Percentiles rank a stretch among this genome's conserved stretches.
Conservation (phyloP, 2,797 vertebrate species). For the Caiman crocodilus region DNA sequence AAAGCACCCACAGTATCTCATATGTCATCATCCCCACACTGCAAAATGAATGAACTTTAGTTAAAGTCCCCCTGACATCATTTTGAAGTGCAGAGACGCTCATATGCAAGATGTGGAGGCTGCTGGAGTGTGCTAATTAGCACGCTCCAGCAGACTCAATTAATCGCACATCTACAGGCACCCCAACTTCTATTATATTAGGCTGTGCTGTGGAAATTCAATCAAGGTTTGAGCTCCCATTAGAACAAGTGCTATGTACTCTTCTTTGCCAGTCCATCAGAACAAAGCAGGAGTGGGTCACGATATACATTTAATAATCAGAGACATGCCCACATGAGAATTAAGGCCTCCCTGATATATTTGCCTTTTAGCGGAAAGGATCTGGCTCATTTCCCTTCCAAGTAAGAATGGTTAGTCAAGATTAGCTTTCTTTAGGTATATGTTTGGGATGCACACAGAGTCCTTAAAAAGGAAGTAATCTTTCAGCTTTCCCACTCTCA, state of each 20-base stretch:
- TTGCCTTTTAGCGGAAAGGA: neutral
- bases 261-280: rapidly evolving
- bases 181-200: neutral
- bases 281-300: neutral
- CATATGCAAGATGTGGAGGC: too few relatives aligned
- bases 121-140: too few relatives aligned
- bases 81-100: too few relatives aligned
- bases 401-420: neutral
- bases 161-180: too few relatives aligned
- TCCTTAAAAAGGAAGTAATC: neutral
- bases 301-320: rapidly evolving
- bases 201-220: neutral
- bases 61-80: too few relatives aligned
- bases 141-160: too few relatives aligned
- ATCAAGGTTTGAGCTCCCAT: neutral
- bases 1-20: too few relatives aligned
- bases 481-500: neutral
- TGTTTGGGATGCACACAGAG: neutral
- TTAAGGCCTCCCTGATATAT: neutral
- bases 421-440: neutral
- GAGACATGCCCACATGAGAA: neutral
- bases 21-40: too few relatives aligned
- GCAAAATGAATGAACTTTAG: too few relatives aligned
- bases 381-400: neutral
- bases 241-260: rapidly evolving